Conservation (phyloP, 2,113 vertebrate species). For the Kryptolebias marmoratus region DNA sequence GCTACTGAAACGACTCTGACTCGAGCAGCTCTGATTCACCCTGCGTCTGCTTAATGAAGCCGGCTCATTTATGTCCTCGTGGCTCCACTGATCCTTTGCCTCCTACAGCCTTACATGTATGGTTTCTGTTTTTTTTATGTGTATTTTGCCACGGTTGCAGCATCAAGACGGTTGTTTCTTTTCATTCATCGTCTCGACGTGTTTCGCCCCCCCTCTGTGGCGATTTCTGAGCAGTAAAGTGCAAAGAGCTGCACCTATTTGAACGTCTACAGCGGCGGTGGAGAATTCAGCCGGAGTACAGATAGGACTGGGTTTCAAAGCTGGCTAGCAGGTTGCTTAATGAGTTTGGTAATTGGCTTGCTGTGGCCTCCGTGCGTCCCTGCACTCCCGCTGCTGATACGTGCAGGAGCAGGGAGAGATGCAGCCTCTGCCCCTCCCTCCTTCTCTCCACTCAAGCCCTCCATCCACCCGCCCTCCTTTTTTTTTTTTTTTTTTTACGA, state of each 20-base stretch:
- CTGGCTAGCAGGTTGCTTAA: conserved; percentile 76
- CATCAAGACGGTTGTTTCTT: not conserved
- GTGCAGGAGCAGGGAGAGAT: conserved; percentile 58
- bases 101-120: not conserved
- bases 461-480: conserved; percentile 13
- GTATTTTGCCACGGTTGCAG: not conserved
- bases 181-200: conserved; percentile 20
- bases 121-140: conserved; percentile 4
- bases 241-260: conserved; percentile 23
- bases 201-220: not conserved
- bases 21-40: conserved; percentile 29
- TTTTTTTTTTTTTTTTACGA: not conserved
- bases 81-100: conserved; percentile 8
- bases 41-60: conserved; percentile 27
- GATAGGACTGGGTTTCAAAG: conserved; percentile 70
- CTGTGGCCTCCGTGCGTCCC: conserved; percentile 62
- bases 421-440: conserved; percentile 20
- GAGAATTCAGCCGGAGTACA: conserved; percentile 63
- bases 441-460: conserved; percentile 22
- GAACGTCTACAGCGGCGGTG: conserved; percentile 28
- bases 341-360: conserved; percentile 83
- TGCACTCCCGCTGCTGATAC: conserved; percentile 70
- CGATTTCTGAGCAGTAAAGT: conserved; percentile 20
- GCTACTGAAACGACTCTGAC: conserved; percentile 11
- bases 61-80: conserved; percentile 19